phyloP scores from a whole-genome alignment of 1,140 invertebrate species.

The Magallana angulata region DNA sequence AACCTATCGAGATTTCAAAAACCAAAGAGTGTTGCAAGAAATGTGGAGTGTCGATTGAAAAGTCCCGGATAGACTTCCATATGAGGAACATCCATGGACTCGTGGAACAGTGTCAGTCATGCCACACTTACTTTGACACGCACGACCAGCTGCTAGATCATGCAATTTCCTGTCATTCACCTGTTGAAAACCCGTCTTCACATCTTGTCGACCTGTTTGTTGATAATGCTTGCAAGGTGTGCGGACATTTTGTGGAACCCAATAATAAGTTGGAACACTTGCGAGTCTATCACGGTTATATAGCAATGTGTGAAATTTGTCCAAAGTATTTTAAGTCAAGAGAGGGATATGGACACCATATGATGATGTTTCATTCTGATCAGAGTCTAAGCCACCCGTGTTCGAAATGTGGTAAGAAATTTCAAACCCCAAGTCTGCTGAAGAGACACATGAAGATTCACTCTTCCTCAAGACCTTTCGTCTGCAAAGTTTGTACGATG shows the following conservation, averaged over 20 bases:
- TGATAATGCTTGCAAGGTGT: background rate
- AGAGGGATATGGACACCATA: slow-evolving; percentile 7
- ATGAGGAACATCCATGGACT: background rate
- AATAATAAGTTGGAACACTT: background rate
- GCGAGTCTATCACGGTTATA: background rate
- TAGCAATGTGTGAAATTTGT: slow-evolving; percentile 8
- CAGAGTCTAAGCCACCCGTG: background rate
- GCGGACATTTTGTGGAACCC: background rate
- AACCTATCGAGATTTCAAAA: slow-evolving; percentile 3
- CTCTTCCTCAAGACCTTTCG: background rate
- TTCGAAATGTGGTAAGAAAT: background rate
- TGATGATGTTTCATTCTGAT: slow-evolving; percentile 24
- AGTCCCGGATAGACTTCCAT: background rate
- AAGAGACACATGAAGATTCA: slow-evolving; percentile 6
- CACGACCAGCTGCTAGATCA: background rate
- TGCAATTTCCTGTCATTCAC: background rate
- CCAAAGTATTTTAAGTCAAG: slow-evolving; percentile 15
- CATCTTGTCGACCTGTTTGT: background rate
- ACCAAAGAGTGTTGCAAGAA: background rate
- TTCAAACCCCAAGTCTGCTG: slow-evolving; percentile 11
- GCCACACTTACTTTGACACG: background rate
- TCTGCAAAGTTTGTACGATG: slow-evolving; percentile 7
- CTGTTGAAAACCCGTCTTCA: background rate
- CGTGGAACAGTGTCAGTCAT: background rate
- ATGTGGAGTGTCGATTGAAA: background rate